Conservation (phyloP, 1,140 invertebrate species). For the Maniola jurtina region DNA sequence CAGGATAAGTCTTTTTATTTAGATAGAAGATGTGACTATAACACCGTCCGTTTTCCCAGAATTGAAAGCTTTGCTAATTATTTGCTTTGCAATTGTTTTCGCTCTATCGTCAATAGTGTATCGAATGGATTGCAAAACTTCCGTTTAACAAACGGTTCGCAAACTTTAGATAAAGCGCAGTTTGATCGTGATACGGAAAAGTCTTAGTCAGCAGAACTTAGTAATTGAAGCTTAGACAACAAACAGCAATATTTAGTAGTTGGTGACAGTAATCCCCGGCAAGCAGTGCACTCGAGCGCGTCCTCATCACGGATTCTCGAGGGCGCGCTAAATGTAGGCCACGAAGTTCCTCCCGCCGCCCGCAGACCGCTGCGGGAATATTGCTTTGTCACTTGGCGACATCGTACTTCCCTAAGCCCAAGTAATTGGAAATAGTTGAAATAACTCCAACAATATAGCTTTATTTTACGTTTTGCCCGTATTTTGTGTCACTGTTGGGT, state of each 20-base stretch:
- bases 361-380: conserved; percentile 62
- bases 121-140: conserved; percentile 8
- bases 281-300: conserved; percentile 53
- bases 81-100: not conserved
- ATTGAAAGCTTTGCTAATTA: not conserved
- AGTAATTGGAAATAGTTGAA: conserved; percentile 78
- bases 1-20: too few species aligned
- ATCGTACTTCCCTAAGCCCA: conserved; percentile 69
- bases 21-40: not conserved
- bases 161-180: conserved; percentile 11
- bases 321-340: conserved; percentile 72
- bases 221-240: conserved; percentile 29
- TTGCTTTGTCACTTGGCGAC: conserved; percentile 77
- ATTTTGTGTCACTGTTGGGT: not conserved
- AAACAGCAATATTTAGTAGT: conserved; percentile 56
- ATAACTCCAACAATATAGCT: conserved; percentile 37
- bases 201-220: conserved; percentile 22
- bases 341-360: conserved; percentile 61
- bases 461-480: conserved; percentile 7
- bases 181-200: conserved; percentile 20
- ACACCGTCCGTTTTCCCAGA: not conserved
- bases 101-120: not conserved
- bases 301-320: conserved; percentile 70
- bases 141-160: not conserved
- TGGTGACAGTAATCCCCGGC: conserved; percentile 57